Evolutionary conservation across 1,140 invertebrate genomes (phyloP), one percentile per base, ranked within the genome.

Genomic region (Halictus rubicundus): DNA sequence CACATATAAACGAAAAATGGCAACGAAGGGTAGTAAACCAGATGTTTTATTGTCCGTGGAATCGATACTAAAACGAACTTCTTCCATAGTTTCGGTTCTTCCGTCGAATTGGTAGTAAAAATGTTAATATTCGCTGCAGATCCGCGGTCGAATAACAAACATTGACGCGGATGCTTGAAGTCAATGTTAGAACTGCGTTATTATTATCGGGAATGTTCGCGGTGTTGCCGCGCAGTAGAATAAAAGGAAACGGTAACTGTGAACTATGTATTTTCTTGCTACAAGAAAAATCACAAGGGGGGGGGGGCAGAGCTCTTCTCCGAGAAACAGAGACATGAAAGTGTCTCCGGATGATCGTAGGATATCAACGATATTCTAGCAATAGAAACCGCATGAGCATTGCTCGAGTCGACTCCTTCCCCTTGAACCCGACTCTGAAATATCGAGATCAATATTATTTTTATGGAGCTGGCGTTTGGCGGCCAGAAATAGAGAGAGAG

Each of bases 341-440:
- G 54, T 68, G 74, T 68, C 54, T 59, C 65, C 49, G 64, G 64
- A 60, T 68, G 74, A 68, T 69, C 65, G 65, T 77, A 77, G 39
- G 54, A 60, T 68, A 77, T 77, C 52, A 49, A 23, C 39, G 54
- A 59, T 69, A 61, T 49, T 66, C 57, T 12, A 14, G 65, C 54
- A 27, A 77, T 77, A 69, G 74, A 77, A 77, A 77, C 74, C 74
- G 54, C 65, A 61, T n/a, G 52, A 69, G 74, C 49, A 61, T 75
- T 25, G 71, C 71, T 39, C 7, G 12, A 10, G 46, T 74, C 71
- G n/a, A 32, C 46, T 39, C 39, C 16, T n/a, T 59, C 27, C 54
- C 25, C 39, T 59, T 10, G 65, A 42, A 69, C 39, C 39, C 74
- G n/a, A n/a, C 19, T 21, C 21, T 66, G 27, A 63, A 37, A 37